A percentile compares a stretch with the other conserved stretches of the same genome.
phyloP scores from a whole-genome alignment of 2,113 vertebrate genomes.

The Semicossyphus pulcher region DNA sequence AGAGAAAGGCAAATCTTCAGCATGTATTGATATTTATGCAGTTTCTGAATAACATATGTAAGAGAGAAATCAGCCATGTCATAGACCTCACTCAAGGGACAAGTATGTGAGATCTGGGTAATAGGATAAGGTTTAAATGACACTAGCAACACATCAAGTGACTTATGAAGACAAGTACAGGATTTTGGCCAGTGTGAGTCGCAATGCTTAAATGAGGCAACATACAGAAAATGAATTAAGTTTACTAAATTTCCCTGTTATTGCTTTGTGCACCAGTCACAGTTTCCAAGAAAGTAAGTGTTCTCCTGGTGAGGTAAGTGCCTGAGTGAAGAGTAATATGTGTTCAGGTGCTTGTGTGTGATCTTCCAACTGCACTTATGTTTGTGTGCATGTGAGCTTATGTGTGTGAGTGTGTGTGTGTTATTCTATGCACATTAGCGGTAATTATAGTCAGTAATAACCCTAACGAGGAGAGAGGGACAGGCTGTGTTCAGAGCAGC shows the following conservation, averaged over 20 bases:
- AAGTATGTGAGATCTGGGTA: no score
- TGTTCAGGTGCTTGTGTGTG: conserved; percentile 40
- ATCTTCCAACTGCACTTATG: conserved; percentile 54
- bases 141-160: conserved; percentile 5
- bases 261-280: conserved; percentile 76
- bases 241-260: conserved; percentile 75
- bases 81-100: conserved; percentile 17
- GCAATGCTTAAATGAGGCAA: conserved; percentile 63
- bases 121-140: no score
- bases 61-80: not conserved
- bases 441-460: conserved; percentile 99
- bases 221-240: conserved; percentile 73
- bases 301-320: conserved; percentile 59
- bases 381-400: conserved; percentile 63
- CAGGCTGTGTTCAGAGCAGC: conserved; percentile 94
- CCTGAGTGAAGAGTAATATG: not conserved
- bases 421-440: conserved; percentile 92
- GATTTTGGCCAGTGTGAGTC: conserved; percentile 56
- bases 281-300: conserved; percentile 71
- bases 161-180: conserved; percentile 57
- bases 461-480: conserved; percentile 98
- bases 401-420: conserved; percentile 55
- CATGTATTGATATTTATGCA: no score
- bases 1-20: no score
- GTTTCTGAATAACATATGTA: not conserved